Percentiles rank a stretch among this genome's conserved stretches.
phyloP scores from a whole-genome alignment of 2,113 vertebrate genomes.

The Mystacornis crossleyi region DNA sequence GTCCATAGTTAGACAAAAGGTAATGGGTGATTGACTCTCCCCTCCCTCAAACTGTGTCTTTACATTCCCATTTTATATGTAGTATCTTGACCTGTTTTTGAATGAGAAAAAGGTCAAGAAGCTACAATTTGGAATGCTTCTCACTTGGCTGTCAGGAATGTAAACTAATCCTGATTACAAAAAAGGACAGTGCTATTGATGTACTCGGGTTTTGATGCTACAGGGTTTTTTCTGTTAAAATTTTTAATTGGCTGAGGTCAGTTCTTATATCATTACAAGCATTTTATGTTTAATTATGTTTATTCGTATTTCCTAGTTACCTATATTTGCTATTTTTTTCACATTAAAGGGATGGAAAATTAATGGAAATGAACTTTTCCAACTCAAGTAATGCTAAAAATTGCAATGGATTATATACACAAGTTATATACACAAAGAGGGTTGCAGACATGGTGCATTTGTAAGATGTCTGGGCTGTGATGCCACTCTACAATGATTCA shows the following conservation, averaged over 20 bases:
- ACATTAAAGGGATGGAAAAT: background rate
- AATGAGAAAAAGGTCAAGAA: slow-evolving; percentile 50
- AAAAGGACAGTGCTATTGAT: slow-evolving; percentile 56
- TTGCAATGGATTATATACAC: slow-evolving; percentile 13
- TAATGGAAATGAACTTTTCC: slow-evolving; percentile 41
- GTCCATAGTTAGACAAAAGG: background rate
- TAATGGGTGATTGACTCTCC: background rate
- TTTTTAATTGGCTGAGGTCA: slow-evolving; percentile 77
- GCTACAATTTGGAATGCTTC: slow-evolving; percentile 44
- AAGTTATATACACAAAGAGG: background rate
- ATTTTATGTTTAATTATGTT: slow-evolving; percentile 72
- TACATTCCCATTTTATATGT: background rate
- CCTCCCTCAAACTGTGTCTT: background rate
- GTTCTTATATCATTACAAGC: slow-evolving; percentile 50
- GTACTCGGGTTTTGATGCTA: slow-evolving; percentile 38
- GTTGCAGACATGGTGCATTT: background rate
- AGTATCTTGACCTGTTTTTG: slow-evolving; percentile 4
- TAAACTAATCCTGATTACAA: slow-evolving; percentile 66
- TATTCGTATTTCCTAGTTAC: slow-evolving; percentile 71
- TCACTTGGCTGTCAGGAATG: slow-evolving; percentile 61
- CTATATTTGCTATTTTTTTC: slow-evolving; percentile 30
- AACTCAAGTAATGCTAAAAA: slow-evolving; percentile 38
- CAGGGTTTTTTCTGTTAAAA: slow-evolving; percentile 74
- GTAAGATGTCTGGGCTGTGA: background rate
- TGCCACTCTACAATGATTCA: background rate